A percentile compares a stretch with the other conserved stretches of the same genome.
phyloP scores from a whole-genome alignment of 2,888 invertebrate species.

The Orthosia gothica region DNA sequence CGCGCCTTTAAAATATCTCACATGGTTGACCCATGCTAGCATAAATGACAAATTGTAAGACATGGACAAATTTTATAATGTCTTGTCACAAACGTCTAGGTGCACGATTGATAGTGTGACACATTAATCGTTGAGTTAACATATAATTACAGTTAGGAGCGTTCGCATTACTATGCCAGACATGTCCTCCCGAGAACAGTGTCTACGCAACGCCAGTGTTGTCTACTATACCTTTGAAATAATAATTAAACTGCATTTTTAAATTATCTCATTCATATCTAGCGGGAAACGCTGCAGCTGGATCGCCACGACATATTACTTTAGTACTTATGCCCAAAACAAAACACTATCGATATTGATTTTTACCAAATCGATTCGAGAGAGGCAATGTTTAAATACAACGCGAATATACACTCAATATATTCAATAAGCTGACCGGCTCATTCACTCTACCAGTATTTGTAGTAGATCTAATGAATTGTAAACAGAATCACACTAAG shows the following conservation, averaged over 20 bases:
- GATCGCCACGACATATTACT: not conserved
- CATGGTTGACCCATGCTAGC: no score
- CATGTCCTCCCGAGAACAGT: constrained; percentile 66
- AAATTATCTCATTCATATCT: not conserved
- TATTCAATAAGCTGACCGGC: not conserved
- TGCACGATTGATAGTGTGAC: constrained; percentile 56
- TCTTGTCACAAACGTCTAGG: constrained; percentile 61
- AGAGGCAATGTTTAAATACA: no score
- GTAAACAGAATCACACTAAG: constrained; percentile 21
- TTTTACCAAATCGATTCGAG: not conserved
- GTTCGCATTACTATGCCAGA: constrained; percentile 62
- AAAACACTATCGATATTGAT: not conserved
- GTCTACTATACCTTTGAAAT: constrained; percentile 51
- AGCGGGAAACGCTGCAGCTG: not conserved
- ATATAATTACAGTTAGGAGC: constrained; percentile 68
- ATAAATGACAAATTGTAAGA: no score
- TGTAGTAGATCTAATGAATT: not conserved
- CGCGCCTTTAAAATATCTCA: no score
- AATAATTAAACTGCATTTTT: constrained; percentile 33
- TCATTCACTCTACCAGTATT: not conserved
- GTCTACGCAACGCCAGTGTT: constrained; percentile 64
- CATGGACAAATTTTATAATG: no score
- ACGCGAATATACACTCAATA: not conserved
- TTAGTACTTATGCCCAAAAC: not conserved
- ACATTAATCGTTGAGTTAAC: constrained; percentile 65